Evolutionary conservation across 2,113 vertebrate genomes (phyloP).

Genomic region (Psammodynastes pulverulentus): DNA sequence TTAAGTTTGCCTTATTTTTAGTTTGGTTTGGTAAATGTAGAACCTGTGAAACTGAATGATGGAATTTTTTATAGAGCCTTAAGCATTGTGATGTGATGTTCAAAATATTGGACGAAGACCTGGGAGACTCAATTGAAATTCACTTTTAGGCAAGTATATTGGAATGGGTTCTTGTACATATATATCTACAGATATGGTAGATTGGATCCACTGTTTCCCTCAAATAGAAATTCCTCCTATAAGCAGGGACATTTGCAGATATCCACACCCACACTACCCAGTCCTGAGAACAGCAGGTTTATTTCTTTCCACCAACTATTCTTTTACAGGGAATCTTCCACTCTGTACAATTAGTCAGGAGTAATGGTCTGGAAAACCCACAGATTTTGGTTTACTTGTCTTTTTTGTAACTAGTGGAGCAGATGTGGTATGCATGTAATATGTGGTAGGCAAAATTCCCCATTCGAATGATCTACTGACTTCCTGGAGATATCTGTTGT

Average conservation of each 20-base stretch:
- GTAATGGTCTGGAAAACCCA: not conserved
- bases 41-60: no score
- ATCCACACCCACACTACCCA: not conserved
- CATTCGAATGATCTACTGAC: not conserved
- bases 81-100: not conserved
- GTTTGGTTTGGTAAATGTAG: no score
- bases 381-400: not conserved
- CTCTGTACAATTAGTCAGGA: not conserved
- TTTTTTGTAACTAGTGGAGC: not conserved
- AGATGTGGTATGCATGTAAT: not conserved
- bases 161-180: not conserved
- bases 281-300: not conserved
- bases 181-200: not conserved
- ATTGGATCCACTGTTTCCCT: not conserved
- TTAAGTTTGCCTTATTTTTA: no score
- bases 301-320: not conserved
- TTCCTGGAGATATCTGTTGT: not conserved
- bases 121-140: not conserved
- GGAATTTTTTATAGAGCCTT: not conserved
- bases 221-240: not conserved
- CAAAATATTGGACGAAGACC: not conserved
- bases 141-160: not conserved
- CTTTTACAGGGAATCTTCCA: not conserved
- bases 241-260: not conserved
- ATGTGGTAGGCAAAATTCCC: not conserved